Base-by-base conservation (phyloP, 1,140 invertebrate species). In the Oryzaephilus surinamensis region DNA sequence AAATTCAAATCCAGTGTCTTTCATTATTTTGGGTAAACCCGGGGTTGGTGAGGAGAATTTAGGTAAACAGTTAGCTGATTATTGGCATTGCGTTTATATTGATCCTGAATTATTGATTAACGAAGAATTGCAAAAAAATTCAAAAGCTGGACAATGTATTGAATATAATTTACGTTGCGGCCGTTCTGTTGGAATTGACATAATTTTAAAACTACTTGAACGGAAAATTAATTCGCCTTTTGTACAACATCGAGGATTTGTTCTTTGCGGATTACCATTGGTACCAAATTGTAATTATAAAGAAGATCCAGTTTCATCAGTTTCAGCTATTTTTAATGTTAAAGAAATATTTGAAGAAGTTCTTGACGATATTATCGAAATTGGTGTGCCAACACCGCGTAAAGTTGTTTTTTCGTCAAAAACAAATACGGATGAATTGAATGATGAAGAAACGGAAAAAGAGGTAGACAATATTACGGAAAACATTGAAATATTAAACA, bases 201-300 rank as follows among this genome's bases (percentile, higher is more conserved):
- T 62, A 6, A 56, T 74, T 13, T 38, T 70, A 21, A 48, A 61
- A 45, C 50, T 74, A 10, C 52, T 76, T 10, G 57, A 69, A 31
- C 51, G 55, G 37, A 66, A 67, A 46, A 39, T 74, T 2, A 49
- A 64, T 42, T 64, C 62, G 13, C 55, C 65, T 11, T 62, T 60
- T n/a, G 55, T 70, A 13, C 49, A 58, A 41, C 70, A 77, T 50
- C 61, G 67, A 47, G 74, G 75, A 11, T 76, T 71, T 59, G 60
- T 77, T 5, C 50, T 76, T 37, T 69, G 70, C 23, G 73, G 72
- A 10, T 46, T 76, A 24, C 74, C 75, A n/a, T 38, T 76, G 10
- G 57, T 76, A 21, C 61, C 62, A 2, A 63, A 63, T 27, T 52
- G 55, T 40, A 43, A 48, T 37, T 63, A 51, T 45, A 33, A 55